Base-by-base conservation (phyloP, 2,113 vertebrate species). In the Oreochromis niloticus region DNA sequence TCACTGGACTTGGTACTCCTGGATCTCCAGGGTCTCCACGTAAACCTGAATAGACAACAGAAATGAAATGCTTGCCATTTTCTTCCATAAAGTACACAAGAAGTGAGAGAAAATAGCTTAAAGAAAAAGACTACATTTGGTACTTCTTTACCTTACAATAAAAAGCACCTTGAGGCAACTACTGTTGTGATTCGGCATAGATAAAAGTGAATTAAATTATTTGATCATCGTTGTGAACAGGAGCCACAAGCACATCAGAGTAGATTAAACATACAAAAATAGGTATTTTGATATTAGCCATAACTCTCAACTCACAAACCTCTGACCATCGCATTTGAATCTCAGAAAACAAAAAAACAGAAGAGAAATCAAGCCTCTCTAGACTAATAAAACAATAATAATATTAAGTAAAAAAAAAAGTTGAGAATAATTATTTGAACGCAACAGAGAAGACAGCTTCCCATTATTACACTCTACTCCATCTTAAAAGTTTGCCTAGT, bases 11-110 rank as follows among this genome's bases (percentile, higher is more conserved):
- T 52, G 3, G 0, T 14, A 13, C 14, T 57, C 93, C 93, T 83
- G 43, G 66, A 12, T 13, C 3, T 82, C 95, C 94, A 41, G n/a
- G 57, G 10, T 8, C 81, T 82, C 95, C 95, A 3, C 0, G 56
- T 54, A 22, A 12, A 73, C 94, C 94, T 94, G 55, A 9, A 83
- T 2, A 68, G 34, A 87, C 7, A 16, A 85, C 12, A 89, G 11
- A 80, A 4, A 83, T 68, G 1, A 59, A 73, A 71, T 50, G 27
- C 24, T 50, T 78, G 16, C 2, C 4, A 32, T 78, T 50, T 17
- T 50, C 43, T 50, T 78, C 27, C 43, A 50, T 50, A 68, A 14
- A 90, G 6, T 10, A 56, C 4, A 71, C 2, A 34, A 6, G 61
- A 81, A 68, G 13, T n/a, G 4, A 7, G 6, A 32, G 16, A 50